phyloP scores from a whole-genome alignment of 2,113 vertebrate genomes.

The Podilymbus podiceps region DNA sequence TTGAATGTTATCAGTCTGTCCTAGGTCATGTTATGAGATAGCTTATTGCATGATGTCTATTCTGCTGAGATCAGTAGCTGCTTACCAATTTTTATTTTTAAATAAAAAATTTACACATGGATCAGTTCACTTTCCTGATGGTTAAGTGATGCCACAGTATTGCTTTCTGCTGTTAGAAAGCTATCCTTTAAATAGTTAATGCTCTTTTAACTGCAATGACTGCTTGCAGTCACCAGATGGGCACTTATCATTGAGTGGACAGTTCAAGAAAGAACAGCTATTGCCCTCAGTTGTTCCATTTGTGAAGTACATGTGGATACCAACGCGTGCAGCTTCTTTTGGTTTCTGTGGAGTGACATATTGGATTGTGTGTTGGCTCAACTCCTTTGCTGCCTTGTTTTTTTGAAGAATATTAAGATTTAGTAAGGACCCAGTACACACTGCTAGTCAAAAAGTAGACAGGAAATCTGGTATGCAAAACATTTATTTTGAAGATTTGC shows the following conservation, averaged over 20 bases:
- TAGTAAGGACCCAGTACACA: neutral
- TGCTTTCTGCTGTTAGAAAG: neutral
- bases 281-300: neutral
- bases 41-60: neutral
- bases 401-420: neutral
- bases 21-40: neutral
- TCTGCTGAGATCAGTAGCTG: neutral
- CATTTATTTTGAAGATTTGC: neutral
- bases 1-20: neutral
- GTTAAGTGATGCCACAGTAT: neutral
- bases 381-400: neutral
- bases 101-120: neutral
- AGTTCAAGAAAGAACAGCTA: neutral
- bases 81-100: neutral
- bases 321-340: neutral
- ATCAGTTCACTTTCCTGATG: neutral
- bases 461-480: neutral
- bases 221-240: neutral
- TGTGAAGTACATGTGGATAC: neutral
- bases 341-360: neutral
- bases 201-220: neutral
- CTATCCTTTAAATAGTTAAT: constrained; percentile 21
- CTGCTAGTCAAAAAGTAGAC: neutral
- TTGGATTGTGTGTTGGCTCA: neutral
- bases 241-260: neutral